Conservation (phyloP, 92 coral and sea anemone species). For the Epizoanthus fatuus region DNA sequence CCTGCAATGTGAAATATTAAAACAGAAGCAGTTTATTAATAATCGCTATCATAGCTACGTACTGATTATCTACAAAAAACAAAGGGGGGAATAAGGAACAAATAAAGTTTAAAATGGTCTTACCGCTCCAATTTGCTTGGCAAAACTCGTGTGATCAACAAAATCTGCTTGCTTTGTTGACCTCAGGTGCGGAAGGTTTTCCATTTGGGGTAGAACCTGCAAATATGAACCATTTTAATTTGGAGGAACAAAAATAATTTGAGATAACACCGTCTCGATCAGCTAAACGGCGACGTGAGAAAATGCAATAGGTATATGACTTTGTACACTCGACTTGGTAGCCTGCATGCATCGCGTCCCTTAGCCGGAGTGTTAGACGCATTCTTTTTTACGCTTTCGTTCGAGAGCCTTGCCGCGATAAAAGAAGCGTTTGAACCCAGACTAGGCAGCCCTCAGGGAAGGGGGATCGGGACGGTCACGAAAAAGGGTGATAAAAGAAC, state of each 20-base stretch:
- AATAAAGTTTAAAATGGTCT: neutral
- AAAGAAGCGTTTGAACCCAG: no score
- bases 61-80: neutral
- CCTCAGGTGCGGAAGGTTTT: constrained; percentile 39
- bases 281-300: neutral
- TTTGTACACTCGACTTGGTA: no score
- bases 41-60: no score
- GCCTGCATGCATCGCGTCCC: no score
- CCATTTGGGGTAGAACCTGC: constrained; percentile 70
- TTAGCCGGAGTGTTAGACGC: no score
- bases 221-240: neutral
- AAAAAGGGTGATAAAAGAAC: no score
- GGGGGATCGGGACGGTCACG: no score
- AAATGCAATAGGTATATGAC: neutral
- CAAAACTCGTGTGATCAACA: constrained; percentile 58
- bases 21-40: neutral
- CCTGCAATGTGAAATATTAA: constrained; percentile 44
- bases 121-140: constrained; percentile 58
- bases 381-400: no score
- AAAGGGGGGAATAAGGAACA: no score
- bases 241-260: neutral
- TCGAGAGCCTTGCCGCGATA: no score
- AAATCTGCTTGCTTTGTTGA: constrained; percentile 84
- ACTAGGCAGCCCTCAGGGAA: no score
- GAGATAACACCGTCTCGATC: no score